Conservation (phyloP, 2,797 vertebrate genomes). For the Cuniculus paca region DNA sequence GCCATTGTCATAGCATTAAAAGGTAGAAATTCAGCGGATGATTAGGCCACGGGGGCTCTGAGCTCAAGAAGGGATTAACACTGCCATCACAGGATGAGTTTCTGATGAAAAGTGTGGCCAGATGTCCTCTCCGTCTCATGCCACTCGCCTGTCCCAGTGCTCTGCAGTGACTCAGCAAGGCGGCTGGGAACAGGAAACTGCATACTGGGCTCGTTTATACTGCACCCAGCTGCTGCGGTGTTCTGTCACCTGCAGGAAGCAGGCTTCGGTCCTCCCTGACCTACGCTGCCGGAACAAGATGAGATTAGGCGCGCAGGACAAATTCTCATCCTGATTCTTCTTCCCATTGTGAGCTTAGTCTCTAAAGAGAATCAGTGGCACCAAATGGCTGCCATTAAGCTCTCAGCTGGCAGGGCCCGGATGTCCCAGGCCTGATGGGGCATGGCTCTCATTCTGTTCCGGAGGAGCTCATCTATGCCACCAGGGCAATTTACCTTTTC, state of each 20-base stretch:
- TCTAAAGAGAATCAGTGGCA: conserved; percentile 15
- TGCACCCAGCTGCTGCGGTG: too few species aligned
- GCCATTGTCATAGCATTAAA: background rate
- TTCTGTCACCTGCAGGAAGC: background rate
- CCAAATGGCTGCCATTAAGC: conserved; percentile 7
- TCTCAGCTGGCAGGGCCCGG: background rate
- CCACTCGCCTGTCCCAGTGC: too few species aligned
- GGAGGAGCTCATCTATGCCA: background rate
- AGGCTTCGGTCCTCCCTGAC: too few species aligned
- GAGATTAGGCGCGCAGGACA: too few species aligned
- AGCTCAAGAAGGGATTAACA: background rate
- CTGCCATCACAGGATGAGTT: background rate
- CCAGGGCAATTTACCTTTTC: background rate
- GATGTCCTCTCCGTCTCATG: too few species aligned
- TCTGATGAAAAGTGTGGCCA: too few species aligned
- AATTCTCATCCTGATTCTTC: background rate
- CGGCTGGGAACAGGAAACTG: background rate
- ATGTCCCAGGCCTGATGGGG: background rate
- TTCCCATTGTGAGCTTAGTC: background rate
- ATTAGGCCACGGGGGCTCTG: background rate
- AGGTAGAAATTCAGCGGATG: background rate
- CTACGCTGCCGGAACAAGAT: background rate
- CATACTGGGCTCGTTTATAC: background rate
- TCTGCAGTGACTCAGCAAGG: background rate
- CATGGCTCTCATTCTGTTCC: background rate